Evolutionary conservation across 2,113 vertebrate genomes (phyloP).

Genomic region (Malaclemys terrapin): DNA sequence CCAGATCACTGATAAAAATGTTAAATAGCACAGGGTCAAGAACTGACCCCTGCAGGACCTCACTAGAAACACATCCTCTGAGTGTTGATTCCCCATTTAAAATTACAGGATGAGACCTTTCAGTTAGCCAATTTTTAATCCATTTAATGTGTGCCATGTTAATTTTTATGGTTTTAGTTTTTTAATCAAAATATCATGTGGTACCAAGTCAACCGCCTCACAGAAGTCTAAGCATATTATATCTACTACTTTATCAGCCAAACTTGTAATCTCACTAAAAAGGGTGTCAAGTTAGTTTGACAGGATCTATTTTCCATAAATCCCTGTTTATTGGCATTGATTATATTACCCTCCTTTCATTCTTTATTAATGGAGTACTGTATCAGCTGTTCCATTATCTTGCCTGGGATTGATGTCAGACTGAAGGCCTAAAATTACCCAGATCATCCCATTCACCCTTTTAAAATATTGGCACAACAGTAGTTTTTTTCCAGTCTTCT

Average conservation of each 20-base stretch:
- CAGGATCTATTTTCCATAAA: neutral
- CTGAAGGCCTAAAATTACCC: neutral
- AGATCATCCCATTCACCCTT: neutral
- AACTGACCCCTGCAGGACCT: neutral
- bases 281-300: neutral
- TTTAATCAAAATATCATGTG: neutral
- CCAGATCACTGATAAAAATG: neutral
- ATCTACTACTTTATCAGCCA: neutral
- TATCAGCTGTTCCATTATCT: neutral
- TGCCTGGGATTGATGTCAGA: neutral
- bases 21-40: neutral
- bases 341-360: neutral
- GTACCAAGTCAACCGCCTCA: neutral
- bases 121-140: neutral
- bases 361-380: neutral
- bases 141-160: neutral
- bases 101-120: neutral
- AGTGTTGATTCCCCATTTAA: neutral
- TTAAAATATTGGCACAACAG: neutral
- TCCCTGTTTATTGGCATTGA: neutral
- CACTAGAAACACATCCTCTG: neutral
- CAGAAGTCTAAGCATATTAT: neutral
- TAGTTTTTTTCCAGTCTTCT: neutral
- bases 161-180: neutral
- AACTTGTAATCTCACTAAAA: neutral